phyloP scores from a whole-genome alignment of 2,113 vertebrate species.

The Eidolon helvum region DNA sequence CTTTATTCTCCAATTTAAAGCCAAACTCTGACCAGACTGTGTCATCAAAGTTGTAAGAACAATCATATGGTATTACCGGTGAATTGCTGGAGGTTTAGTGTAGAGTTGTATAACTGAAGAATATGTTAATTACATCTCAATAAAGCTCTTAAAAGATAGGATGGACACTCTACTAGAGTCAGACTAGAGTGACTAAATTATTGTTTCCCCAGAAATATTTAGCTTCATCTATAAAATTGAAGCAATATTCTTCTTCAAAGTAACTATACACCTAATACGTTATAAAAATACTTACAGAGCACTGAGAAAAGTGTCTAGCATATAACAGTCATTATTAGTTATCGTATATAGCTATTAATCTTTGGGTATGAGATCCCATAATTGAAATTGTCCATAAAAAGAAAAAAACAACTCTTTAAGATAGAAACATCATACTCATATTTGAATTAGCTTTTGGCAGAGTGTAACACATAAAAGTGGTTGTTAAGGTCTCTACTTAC shows the following conservation, averaged over 20 bases:
- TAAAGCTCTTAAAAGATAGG: not conserved
- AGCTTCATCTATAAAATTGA: not conserved
- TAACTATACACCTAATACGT: not conserved
- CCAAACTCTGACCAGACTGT: not conserved
- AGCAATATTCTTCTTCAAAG: not conserved
- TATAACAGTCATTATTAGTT: not conserved
- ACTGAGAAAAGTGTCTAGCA: not conserved
- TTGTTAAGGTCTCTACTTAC: not conserved
- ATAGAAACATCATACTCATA: not conserved
- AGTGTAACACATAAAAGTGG: not conserved
- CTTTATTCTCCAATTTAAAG: not conserved
- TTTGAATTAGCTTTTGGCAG: not conserved
- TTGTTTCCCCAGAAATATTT: not conserved
- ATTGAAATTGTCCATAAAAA: not conserved
- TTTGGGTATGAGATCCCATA: not conserved
- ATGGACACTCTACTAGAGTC: not conserved
- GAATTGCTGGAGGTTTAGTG: not conserved
- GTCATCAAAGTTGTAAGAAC: too few species aligned
- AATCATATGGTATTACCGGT: too few species aligned
- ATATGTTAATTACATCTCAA: not conserved
- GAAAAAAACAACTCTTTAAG: not conserved
- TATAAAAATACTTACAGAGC: not conserved
- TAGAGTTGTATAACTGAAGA: not conserved
- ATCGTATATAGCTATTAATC: not conserved
- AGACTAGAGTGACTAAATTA: not conserved